phyloP scores from a whole-genome alignment of 2,113 vertebrate genomes.

The Dasyornis broadbenti region DNA sequence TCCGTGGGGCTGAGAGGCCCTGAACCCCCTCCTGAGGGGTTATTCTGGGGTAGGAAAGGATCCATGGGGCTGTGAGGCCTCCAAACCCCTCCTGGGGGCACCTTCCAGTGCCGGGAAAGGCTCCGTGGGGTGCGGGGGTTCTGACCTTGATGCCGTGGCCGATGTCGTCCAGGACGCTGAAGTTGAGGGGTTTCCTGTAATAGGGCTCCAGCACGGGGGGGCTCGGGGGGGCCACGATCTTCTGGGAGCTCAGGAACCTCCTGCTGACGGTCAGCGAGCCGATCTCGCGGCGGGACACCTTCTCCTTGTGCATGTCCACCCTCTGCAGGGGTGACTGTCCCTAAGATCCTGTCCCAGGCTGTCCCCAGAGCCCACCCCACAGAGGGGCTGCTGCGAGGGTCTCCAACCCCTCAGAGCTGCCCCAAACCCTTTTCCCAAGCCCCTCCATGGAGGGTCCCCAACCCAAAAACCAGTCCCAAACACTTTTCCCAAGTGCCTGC shows the following conservation, averaged over 20 bases:
- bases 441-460: no score
- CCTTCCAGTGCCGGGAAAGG: not conserved
- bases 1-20: no score
- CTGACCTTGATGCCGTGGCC: constrained; percentile 82
- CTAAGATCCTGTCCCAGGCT: rapidly evolving
- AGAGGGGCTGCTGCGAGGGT: no score
- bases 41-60: not conserved
- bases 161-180: constrained; percentile 75
- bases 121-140: not conserved
- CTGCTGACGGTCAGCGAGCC: constrained; percentile 70
- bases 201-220: constrained; percentile 72
- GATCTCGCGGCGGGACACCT: constrained; percentile 82
- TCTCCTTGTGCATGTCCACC: constrained; percentile 84
- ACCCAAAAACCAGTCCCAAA: no score
- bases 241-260: constrained; percentile 52
- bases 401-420: no score
- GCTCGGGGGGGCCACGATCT: constrained; percentile 56
- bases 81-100: rapidly evolving
- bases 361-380: no score
- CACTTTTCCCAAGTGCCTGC: no score
- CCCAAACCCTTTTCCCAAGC: no score
- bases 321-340: constrained; percentile 53
- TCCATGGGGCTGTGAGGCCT: not conserved
- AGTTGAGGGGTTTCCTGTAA: constrained; percentile 79
- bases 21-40: no score